Conservation (phyloP, 2,888 invertebrate species). For the Trilocha varians region DNA sequence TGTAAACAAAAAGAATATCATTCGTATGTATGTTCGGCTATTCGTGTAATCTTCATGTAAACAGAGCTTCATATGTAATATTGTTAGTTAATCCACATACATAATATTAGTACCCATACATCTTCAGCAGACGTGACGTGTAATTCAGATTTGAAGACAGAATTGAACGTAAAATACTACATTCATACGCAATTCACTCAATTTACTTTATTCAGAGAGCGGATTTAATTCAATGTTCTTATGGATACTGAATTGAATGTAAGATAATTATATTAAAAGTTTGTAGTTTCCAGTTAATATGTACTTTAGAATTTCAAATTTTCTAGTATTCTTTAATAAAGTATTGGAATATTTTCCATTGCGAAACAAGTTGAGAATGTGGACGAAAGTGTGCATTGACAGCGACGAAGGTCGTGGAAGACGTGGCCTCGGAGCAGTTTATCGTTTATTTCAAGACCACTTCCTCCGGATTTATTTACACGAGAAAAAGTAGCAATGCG, state of each 20-base stretch:
- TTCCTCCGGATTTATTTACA: neutral
- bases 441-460: neutral
- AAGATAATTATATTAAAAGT: too few species aligned
- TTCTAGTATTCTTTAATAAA: neutral
- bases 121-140: neutral
- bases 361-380: neutral
- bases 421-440: slow-evolving; percentile 2
- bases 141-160: neutral
- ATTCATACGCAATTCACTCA: neutral
- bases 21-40: slow-evolving; percentile 3
- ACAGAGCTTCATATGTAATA: neutral
- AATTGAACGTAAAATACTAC: neutral
- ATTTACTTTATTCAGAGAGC: neutral
- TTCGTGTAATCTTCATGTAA: neutral
- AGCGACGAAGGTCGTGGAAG: neutral
- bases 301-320: neutral
- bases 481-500: too few species aligned
- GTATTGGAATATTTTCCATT: neutral
- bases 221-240: too few species aligned
- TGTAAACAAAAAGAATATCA: neutral
- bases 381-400: neutral
- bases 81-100: neutral
- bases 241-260: too few species aligned
- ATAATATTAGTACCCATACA: neutral
- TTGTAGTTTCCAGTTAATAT: too few species aligned